Evolutionary conservation across 2,888 invertebrate species (phyloP), one percentile per base, ranked within the genome.

Genomic region (Tetragonula carbonaria): DNA sequence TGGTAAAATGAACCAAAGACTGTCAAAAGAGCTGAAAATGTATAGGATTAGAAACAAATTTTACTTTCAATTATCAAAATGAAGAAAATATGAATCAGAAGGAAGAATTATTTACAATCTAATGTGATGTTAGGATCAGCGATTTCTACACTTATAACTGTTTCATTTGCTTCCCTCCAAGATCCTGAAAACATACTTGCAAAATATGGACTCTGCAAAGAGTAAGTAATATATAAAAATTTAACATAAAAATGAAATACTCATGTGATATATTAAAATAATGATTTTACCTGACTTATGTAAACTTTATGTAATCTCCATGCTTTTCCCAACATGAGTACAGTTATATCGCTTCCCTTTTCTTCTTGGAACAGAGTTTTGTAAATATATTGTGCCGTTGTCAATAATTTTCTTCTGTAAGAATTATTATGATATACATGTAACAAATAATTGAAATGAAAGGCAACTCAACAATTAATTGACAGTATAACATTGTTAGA

Each of bases 221-320:
- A 94, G 14, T 38, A 74, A 74, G 38, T 11, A 8, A 78, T 38
- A 68, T 4, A 57, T 16, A 33, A 23, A 28, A 66, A 38, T 70
- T 18, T 23, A 38, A 55, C 4, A 59, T 21, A 28, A 11, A 59
- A 23, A 4, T 3, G 21, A 2, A 21, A 55, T 6, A 28, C 13
- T 28, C 21, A 6, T 11, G 6, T 28, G 6, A 23, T 21, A 75
- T 0, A 3, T 4, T 28, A 4, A 33, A 55, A n/a, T 38, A 75
- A 38, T n/a, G 16, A 70, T 23, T 53, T 74, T 91, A 94, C 94
- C 95, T 97, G 97, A 90, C 96, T 96, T 67, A 98, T 95, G 93
- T 98, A 98, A 62, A 97, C 96, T 95, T 97, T 97, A 93, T 98
- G 98, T 65, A 98, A 95, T 90, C 96, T 95, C 96, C 97, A 97